These are phyloP conservation scores for Pseudopodoces humilis DNA, from an alignment of 2,113 vertebrate genomes.

Conservation along the genomic window DNA sequence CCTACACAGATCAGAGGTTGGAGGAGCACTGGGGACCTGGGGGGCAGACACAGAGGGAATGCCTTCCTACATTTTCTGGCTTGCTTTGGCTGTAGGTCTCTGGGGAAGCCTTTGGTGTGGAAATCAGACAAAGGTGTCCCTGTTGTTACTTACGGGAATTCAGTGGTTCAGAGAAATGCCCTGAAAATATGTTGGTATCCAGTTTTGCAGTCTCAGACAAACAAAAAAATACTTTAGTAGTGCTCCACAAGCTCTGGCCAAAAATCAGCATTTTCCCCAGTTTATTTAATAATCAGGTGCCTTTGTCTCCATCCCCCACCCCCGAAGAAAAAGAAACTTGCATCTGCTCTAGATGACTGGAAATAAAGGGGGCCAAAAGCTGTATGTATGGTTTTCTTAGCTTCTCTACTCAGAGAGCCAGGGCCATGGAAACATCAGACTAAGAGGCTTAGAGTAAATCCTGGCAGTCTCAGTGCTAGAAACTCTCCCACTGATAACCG, in stretches of 20 bases:
- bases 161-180: constrained; percentile 12
- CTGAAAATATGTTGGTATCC: constrained; percentile 16
- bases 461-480: constrained; percentile 41
- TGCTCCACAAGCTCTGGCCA: background rate
- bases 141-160: constrained; percentile 1
- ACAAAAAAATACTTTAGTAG: background rate
- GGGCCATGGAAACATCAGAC: constrained; percentile 30
- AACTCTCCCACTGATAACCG: constrained; percentile 48
- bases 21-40: background rate
- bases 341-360: constrained; percentile 35
- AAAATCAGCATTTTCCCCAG: background rate
- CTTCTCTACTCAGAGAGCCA: background rate
- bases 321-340: background rate
- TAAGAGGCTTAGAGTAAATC: constrained; percentile 66
- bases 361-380: constrained; percentile 32
- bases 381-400: background rate
- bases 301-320: background rate
- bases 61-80: background rate
- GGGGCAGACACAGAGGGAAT: rapidly evolving
- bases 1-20: background rate
- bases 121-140: constrained; percentile 4
- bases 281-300: background rate
- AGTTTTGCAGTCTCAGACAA: background rate
- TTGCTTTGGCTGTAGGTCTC: background rate
- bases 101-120: background rate